Conservation (phyloP, 30 jellyfish, hydroid and myxozoan genomes). For the Pelagia noctiluca region DNA sequence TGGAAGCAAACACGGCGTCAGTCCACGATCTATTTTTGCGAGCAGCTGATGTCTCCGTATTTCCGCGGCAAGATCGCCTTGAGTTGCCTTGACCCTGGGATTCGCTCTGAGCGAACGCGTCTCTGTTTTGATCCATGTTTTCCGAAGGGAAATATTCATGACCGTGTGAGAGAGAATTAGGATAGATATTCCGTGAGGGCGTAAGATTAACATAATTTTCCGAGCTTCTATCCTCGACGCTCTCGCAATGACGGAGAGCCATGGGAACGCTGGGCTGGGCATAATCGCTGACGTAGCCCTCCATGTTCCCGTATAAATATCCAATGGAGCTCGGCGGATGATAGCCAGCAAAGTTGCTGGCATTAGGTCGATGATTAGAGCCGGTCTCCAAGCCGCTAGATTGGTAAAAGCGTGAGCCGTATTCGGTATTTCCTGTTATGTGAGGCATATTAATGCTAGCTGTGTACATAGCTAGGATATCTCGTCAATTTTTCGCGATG, state of each 20-base stretch:
- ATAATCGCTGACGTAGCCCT: constrained; percentile 45
- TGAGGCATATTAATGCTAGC: constrained; percentile 63
- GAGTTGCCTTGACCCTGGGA: constrained; percentile 67
- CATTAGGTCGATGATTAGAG: no score
- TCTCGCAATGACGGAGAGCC: constrained; percentile 59
- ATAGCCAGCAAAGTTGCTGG: constrained; percentile 25
- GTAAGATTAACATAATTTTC: constrained; percentile 65
- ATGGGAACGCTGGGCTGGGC: constrained; percentile 44
- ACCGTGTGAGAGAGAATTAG: constrained; percentile 61
- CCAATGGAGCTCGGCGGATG: constrained; percentile 40
- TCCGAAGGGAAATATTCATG: constrained; percentile 68
- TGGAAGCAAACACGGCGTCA: constrained; percentile 71
- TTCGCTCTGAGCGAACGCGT: constrained; percentile 56
- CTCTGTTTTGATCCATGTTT: constrained; percentile 77
- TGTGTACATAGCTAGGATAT: constrained; percentile 60
- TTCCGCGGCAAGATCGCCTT: constrained; percentile 54
- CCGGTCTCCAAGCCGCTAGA: constrained; percentile 35
- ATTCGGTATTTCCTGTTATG: constrained; percentile 51
- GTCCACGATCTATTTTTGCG: constrained; percentile 64
- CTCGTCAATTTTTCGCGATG: constrained; percentile 36
- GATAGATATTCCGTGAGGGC: constrained; percentile 74
- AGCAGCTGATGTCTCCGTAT: constrained; percentile 45
- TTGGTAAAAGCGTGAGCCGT: constrained; percentile 36
- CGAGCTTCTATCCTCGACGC: constrained; percentile 62
- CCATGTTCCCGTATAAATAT: constrained; percentile 32